Conservation (phyloP, 2,888 invertebrate species). For the Coleophora deauratella region DNA sequence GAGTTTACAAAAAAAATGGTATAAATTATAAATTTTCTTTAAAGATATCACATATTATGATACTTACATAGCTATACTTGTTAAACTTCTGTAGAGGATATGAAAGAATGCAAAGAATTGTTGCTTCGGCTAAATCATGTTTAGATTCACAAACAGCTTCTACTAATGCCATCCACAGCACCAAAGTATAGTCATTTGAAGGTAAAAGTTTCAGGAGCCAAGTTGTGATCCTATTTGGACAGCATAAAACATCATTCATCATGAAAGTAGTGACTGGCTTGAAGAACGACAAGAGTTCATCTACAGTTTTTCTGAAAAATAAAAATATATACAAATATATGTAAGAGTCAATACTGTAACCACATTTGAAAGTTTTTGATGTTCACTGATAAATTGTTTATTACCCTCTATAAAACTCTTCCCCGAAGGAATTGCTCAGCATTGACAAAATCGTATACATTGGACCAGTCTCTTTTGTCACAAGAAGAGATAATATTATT, state of each 20-base stretch:
- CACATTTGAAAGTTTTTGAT: no score
- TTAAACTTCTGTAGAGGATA: no score
- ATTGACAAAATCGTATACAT: not conserved
- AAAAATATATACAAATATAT: no score
- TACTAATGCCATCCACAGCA: constrained; percentile 42
- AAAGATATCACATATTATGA: not conserved
- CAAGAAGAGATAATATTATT: not conserved
- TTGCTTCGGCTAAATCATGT: constrained; percentile 13
- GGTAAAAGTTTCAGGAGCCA: constrained; percentile 25
- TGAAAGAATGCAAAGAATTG: constrained; percentile 8
- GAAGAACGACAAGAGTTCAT: constrained; percentile 24
- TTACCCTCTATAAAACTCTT: no score
- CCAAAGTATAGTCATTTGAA: constrained; percentile 24
- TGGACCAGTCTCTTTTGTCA: not conserved
- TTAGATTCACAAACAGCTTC: constrained; percentile 26
- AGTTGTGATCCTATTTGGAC: constrained; percentile 14
- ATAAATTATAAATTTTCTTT: no score
- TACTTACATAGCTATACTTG: constrained; percentile 29
- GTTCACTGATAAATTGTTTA: no score
- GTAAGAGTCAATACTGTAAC: not conserved
- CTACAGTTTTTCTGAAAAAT: constrained; percentile 24
- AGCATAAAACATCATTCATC: constrained; percentile 18
- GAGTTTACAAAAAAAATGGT: no score
- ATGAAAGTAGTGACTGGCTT: constrained; percentile 27
- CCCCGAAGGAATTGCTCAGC: not conserved